These are phyloP conservation scores for Dasysyrphus albostriatus DNA, from an alignment of 2,888 invertebrate genomes.

Conservation along the genomic window DNA sequence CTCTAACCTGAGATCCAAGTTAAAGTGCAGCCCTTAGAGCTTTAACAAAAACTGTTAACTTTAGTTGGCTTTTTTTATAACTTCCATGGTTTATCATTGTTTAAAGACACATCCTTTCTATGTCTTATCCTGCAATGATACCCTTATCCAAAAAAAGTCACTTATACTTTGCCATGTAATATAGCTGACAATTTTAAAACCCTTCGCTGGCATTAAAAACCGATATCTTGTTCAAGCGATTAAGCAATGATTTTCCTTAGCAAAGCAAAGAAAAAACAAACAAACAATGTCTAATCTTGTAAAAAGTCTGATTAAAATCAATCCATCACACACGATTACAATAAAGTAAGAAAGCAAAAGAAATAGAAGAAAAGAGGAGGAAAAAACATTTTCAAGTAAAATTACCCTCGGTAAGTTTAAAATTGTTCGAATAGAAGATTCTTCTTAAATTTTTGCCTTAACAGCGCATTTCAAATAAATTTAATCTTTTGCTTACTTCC, in stretches of 20 bases:
- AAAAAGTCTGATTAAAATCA: conserved; percentile 15
- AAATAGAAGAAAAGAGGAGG: neutral
- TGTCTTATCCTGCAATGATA: too few relatives aligned
- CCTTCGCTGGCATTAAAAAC: neutral
- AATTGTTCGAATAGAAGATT: conserved; percentile 31
- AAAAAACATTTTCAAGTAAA: conserved; percentile 3
- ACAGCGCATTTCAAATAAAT: conserved; percentile 44
- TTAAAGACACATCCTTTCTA: too few relatives aligned
- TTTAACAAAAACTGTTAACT: too few relatives aligned
- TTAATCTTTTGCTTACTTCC: conserved; percentile 14
- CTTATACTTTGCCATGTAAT: neutral
- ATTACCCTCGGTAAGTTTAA: conserved; percentile 8
- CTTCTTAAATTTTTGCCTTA: conserved; percentile 47
- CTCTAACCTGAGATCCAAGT: too few relatives aligned
- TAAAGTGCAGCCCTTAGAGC: too few relatives aligned
- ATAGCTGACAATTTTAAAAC: neutral
- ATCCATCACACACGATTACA: conserved; percentile 40
- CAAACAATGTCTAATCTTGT: conserved; percentile 3
- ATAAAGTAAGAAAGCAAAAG: neutral
- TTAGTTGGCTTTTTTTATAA: too few relatives aligned
- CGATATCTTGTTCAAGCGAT: conserved; percentile 15
- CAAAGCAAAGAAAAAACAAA: neutral
- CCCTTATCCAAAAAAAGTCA: neutral
- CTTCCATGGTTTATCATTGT: too few relatives aligned
- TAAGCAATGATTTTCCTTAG: conserved; percentile 13